Base-by-base conservation (phyloP, 1,140 invertebrate genomes). In the Cylas formicarius region DNA sequence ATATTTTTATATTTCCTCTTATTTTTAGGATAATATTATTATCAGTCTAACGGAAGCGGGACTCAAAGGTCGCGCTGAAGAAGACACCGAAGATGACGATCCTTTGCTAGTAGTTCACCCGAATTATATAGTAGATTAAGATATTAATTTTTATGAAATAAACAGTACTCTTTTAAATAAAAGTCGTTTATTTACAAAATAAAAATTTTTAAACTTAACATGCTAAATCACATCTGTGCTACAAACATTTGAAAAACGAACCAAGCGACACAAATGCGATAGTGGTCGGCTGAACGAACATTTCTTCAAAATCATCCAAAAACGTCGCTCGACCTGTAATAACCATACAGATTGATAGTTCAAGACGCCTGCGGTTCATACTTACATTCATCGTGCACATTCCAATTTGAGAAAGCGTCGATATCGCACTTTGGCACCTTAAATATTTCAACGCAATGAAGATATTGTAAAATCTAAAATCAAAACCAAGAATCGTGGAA, bases 21-120 rank as follows among this genome's bases (percentile, higher is more conserved):
- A 48, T 56, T 74, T 78, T 22, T 66, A 85, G 84, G 92, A 96
- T 68, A 81, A 91, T 74, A 81, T 95, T 38, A 81, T 96, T 42
- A 90, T 96, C 57, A 80, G 90, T n/a, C 65, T 95, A n/a, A 82
- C 77, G 9, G 78, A 77, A 9, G 76, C 75, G 6, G 78, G 78
- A 2, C 61, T 86, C 3, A 71, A 68, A 41, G 68, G 65, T 5
- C 70, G 69, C 14, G 62, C 68, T 13, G 64, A 62, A 2, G 71
- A 71, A 41, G 72, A 74, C 29, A 71, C 74, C 27, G 62, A 74
- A 1, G 84, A 89, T 42, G 81, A 90, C 16, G 88, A 97, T 72
- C 88, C 89, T 0, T 62, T 91, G 24, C 67, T 98, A 9, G 85
- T 97, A 23, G 91, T 97, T 2, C 93, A 97, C 77, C 94, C 94